Evolutionary conservation across 2,888 invertebrate species (phyloP), one percentile per base, ranked within the genome.

Genomic region (Luffia ferchaultella): DNA sequence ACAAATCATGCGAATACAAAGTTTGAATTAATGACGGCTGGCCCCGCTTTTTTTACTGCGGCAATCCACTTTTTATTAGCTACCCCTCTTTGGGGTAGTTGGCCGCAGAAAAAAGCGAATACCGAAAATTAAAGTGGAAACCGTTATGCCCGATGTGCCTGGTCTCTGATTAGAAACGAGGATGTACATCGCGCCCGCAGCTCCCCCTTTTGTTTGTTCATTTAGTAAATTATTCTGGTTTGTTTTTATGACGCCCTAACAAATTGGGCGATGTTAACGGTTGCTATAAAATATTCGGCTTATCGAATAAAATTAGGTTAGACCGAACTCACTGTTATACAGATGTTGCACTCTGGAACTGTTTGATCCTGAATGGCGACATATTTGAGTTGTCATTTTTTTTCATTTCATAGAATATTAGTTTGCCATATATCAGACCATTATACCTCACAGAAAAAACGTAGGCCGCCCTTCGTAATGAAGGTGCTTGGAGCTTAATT

Each of bases 1-100:
- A 77, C 73, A 76, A 76, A 79, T 77, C 77, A 72, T 70, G 72
- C 63, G 62, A 70, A 71, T 68, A 73, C 68, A 70, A 74, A 75
- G 65, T 76, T 76, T 65, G 70, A 70, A 73, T 70, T 74, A 74
- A 75, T 73, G 69, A 71, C 60, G 65, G 63, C 65, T 63, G 63
- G 62, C 65, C 70, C 64, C 59, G 58, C 62, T 53, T 69, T 74
- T 74, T 30, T 44, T 49, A 46, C 46, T 30, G 49, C 44, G 19
- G 12, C 43, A 50, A 45, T 19, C 40, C 40, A 40, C 20, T 20
- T 50, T 50, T 50, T 50, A 50, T 45, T 41, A 42, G 30, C 30
- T 30, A 30, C 30, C 30, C 30, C 5, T 30, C 30, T 12, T 12
- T 30, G 30, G 5, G 5, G 30, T 30, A 30, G 30, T 30, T 30